phyloP scores from a whole-genome alignment of 2,797 vertebrate genomes.

The Yasuhikotakia modesta region DNA sequence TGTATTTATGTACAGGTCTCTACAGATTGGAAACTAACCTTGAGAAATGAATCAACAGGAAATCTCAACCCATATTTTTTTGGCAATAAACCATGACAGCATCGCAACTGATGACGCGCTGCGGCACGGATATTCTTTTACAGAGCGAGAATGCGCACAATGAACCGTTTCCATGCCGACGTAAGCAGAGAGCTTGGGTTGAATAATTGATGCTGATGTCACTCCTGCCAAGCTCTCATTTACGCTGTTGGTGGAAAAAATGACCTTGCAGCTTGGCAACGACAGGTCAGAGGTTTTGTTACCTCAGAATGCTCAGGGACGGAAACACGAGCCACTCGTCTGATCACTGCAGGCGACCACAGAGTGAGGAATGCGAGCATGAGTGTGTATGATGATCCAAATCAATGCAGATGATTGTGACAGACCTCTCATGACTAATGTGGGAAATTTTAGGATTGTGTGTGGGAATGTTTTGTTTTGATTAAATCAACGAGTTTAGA shows the following conservation, averaged over 20 bases:
- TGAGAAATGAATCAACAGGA: conserved; percentile 24
- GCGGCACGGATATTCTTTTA: conserved; percentile 53
- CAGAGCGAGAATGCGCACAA: conserved; percentile 40
- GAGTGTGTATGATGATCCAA: conserved; percentile 11
- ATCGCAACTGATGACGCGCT: not conserved
- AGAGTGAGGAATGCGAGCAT: conserved; percentile 15
- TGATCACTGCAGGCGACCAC: not conserved
- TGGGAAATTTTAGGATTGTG: not conserved
- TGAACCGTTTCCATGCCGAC: conserved; percentile 62
- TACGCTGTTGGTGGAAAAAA: conserved; percentile 55
- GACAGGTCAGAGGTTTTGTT: conserved; percentile 48
- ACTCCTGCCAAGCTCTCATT: conserved; percentile 56
- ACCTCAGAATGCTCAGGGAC: conserved; percentile 26
- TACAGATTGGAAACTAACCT: not conserved
- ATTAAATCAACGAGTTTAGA: conserved; percentile 7
- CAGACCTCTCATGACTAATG: conserved; percentile 30
- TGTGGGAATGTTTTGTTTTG: conserved; percentile 1
- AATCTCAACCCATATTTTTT: not conserved
- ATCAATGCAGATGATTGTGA: conserved; percentile 21
- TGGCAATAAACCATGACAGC: conserved; percentile 5
- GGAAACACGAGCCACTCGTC: conserved; percentile 35
- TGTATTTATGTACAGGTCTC: not conserved
- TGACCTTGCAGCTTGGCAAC: conserved; percentile 59
- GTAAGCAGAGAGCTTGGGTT: conserved; percentile 64
- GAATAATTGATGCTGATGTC: conserved; percentile 71